Conservation (phyloP, 1,140 invertebrate genomes). For the Drosophila auraria region DNA sequence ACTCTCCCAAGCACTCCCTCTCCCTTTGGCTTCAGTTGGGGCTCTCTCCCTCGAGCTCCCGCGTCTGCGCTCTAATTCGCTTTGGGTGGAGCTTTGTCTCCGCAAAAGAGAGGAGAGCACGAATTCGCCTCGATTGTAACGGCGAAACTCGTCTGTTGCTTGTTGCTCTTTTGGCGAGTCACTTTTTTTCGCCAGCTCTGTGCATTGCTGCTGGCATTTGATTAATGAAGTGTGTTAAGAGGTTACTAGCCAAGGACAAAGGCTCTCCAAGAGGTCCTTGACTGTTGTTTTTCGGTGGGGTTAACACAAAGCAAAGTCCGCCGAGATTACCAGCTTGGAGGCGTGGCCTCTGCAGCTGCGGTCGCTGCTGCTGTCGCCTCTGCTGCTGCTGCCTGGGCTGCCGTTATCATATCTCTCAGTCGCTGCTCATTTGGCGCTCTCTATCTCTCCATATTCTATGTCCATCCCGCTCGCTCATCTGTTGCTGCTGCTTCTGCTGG, state of each 20-base stretch:
- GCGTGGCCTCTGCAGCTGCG: conserved; percentile 53
- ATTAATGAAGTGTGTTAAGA: conserved; percentile 85
- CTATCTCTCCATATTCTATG: conserved; percentile 63
- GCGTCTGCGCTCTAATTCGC: conserved; percentile 65
- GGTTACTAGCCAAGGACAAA: conserved; percentile 81
- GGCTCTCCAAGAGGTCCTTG: conserved; percentile 70
- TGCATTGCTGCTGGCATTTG: conserved; percentile 62
- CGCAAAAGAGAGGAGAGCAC: conserved; percentile 2
- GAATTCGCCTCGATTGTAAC: conserved; percentile 33
- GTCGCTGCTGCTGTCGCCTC: conserved; percentile 14
- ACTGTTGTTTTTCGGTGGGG: conserved; percentile 45
- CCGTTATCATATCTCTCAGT: conserved; percentile 47
- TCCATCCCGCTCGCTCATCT: conserved; percentile 62
- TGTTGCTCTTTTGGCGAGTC: conserved; percentile 33
- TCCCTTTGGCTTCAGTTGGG: neutral
- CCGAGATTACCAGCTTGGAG: conserved; percentile 29
- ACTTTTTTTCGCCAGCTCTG: conserved; percentile 29
- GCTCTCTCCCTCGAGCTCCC: conserved; percentile 38
- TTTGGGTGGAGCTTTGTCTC: conserved; percentile 75
- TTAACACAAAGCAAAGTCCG: conserved; percentile 32
- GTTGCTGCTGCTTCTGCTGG: conserved; percentile 29
- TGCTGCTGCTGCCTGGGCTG: conserved; percentile 23
- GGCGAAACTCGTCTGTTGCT: conserved; percentile 53
- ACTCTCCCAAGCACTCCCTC: conserved; percentile 6
- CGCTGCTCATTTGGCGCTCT: conserved; percentile 72